Percentiles rank a stretch among this genome's conserved stretches.
phyloP scores from a whole-genome alignment of 1,140 invertebrate genomes.

The Dendrolimus punctatus region DNA sequence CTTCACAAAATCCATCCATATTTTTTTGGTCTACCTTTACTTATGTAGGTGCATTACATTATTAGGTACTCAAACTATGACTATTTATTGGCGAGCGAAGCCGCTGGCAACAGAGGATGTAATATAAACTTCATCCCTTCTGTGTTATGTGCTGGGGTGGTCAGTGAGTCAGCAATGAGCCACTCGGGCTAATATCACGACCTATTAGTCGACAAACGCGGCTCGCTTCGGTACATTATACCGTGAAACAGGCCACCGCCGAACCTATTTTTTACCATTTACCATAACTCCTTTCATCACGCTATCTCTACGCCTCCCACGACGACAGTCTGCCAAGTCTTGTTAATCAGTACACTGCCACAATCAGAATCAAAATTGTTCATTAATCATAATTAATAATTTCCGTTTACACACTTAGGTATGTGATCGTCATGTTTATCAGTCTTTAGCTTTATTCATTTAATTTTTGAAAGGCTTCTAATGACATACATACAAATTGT shows the following conservation, averaged over 20 bases:
- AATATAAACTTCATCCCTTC: background rate
- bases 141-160: slow-evolving; percentile 21
- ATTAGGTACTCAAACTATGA: too few species aligned
- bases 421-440: too few species aligned
- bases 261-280: slow-evolving; percentile 41
- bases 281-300: slow-evolving; percentile 26
- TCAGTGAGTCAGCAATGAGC: slow-evolving; percentile 44
- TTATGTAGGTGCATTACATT: too few species aligned
- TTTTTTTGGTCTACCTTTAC: too few species aligned
- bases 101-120: too few species aligned
- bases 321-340: slow-evolving; percentile 17
- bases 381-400: background rate
- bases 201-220: slow-evolving; percentile 54
- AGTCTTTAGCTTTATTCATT: too few species aligned
- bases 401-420: too few species aligned
- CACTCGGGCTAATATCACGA: slow-evolving; percentile 53
- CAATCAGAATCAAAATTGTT: background rate
- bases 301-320: slow-evolving; percentile 38
- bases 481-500: too few species aligned
- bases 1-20: too few species aligned
- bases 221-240: slow-evolving; percentile 47
- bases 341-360: background rate
- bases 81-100: too few species aligned
- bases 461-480: too few species aligned
- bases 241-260: slow-evolving; percentile 64